These are phyloP conservation scores for Dufourea novaeangliae DNA, from an alignment of 1,140 invertebrate species.

Conservation along the genomic window DNA sequence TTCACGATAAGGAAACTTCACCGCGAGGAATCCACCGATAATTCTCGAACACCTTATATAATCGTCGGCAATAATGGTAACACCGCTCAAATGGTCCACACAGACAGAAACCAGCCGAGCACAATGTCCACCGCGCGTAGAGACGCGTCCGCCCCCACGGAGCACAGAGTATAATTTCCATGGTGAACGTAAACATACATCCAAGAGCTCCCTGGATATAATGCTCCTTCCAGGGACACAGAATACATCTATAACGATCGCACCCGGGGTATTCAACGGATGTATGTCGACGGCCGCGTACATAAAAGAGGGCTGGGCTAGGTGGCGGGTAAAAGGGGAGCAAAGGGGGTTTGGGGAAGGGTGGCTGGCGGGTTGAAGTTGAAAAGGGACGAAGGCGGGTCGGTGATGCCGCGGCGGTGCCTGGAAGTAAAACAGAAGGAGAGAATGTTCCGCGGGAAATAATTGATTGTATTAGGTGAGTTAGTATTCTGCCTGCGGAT, in stretches of 20 bases:
- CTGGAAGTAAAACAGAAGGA: conserved; percentile 76
- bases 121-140: conserved; percentile 3
- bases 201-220: not conserved
- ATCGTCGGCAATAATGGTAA: not conserved
- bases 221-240: not conserved
- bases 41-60: not conserved
- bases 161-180: conserved; percentile 10
- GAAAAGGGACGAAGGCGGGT: conserved; percentile 61
- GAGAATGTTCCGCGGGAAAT: conserved; percentile 76
- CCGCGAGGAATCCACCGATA: not conserved
- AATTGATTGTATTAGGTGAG: conserved; percentile 81
- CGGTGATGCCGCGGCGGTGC: conserved; percentile 50
- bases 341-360: no score
- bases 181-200: conserved; percentile 10
- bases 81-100: not conserved
- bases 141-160: not conserved
- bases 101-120: not conserved
- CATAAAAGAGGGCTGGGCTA: conserved; percentile 16
- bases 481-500: conserved; percentile 78
- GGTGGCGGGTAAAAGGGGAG: no score
- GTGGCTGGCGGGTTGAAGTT: no score
- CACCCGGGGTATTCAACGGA: not conserved
- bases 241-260: not conserved
- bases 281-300: conserved; percentile 30
- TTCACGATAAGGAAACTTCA: conserved; percentile 36